Conservation (phyloP, 2,797 vertebrate genomes). For the Phoeniculus purpureus region DNA sequence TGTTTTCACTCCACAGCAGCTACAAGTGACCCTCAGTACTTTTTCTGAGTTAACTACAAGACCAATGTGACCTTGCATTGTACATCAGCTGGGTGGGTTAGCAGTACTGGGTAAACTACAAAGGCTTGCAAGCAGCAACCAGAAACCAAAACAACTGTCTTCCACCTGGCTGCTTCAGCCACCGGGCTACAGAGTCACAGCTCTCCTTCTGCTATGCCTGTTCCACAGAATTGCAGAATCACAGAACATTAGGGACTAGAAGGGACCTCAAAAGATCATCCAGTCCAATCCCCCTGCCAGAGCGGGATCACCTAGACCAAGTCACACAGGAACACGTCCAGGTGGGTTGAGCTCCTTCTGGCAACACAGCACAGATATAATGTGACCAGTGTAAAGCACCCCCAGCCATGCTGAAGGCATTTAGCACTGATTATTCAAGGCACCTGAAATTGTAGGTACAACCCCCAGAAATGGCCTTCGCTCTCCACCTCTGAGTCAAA, state of each 20-base stretch:
- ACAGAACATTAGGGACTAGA: too few relatives aligned
- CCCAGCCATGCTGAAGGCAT: not conserved
- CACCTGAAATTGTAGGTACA: slow-evolving; percentile 41
- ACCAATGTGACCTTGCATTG: not conserved
- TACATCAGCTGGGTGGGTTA: not conserved
- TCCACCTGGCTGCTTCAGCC: not conserved
- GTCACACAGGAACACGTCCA: too few relatives aligned
- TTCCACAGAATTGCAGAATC: not conserved
- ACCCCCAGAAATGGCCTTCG: slow-evolving; percentile 6
- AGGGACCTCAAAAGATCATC: too few relatives aligned
- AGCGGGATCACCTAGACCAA: too few relatives aligned
- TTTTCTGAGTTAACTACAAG: not conserved
- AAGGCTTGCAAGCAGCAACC: not conserved
- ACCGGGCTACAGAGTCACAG: not conserved
- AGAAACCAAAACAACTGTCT: not conserved
- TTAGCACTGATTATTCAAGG: slow-evolving; percentile 4
- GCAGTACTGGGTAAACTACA: not conserved
- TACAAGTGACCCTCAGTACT: not conserved
- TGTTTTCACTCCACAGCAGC: not conserved
- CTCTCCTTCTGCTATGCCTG: not conserved
- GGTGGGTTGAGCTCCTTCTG: not conserved
- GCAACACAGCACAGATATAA: not conserved
- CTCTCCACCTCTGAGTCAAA: slow-evolving; percentile 61
- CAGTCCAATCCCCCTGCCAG: too few relatives aligned
- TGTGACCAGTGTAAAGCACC: not conserved